These are phyloP conservation scores for Tolypeutes matacus DNA, from an alignment of 2,797 vertebrate genomes.

Conservation along the genomic window DNA sequence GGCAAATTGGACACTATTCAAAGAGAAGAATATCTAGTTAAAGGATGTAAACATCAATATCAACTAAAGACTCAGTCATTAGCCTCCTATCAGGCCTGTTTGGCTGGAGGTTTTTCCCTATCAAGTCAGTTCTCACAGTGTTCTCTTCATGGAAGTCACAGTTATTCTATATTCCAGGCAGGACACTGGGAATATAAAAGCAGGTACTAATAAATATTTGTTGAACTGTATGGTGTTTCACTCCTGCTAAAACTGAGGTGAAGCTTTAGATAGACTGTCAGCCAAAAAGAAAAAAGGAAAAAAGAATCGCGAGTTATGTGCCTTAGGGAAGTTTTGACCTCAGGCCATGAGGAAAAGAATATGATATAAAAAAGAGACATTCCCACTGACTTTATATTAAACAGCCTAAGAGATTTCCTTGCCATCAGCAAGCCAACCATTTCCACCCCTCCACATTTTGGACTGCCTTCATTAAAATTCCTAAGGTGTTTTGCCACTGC, in stretches of 20 bases:
- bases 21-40: constrained; percentile 35
- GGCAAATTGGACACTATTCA: not conserved
- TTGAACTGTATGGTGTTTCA: not conserved
- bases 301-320: no score
- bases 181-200: not conserved
- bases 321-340: not conserved
- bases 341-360: not conserved
- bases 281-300: not conserved
- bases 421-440: not conserved
- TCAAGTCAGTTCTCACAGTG: constrained; percentile 4
- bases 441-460: not conserved
- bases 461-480: not conserved
- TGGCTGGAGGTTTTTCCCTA: not conserved
- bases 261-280: not conserved
- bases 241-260: no score
- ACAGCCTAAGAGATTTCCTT: not conserved
- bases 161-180: not conserved
- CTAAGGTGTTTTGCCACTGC: not conserved
- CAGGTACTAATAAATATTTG: not conserved
- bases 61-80: not conserved
- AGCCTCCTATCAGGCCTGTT: not conserved
- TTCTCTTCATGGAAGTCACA: not conserved
- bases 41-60: not conserved
- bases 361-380: not conserved
- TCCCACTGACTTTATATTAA: not conserved